phyloP scores from a whole-genome alignment of 92 coral and sea anemone genomes.

The Anthopleura xanthogrammica region DNA sequence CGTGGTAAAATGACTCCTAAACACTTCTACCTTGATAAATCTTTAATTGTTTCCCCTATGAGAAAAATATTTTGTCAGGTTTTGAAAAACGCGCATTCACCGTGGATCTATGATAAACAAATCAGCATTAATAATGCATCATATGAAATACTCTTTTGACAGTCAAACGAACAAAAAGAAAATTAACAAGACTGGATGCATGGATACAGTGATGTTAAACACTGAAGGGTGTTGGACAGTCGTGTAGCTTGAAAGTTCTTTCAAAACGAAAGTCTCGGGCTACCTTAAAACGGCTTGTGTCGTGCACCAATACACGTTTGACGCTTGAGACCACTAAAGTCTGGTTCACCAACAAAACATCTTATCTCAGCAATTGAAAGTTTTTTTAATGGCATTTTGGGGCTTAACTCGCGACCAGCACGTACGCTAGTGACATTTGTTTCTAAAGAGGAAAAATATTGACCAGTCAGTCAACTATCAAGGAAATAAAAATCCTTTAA shows the following conservation, averaged over 20 bases:
- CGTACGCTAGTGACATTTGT: not conserved
- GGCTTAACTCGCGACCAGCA: constrained; percentile 4
- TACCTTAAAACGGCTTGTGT: not conserved
- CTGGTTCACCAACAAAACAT: not conserved
- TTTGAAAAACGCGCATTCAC: not conserved
- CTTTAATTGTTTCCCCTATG: not conserved
- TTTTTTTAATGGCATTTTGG: not conserved
- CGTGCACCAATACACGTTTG: not conserved
- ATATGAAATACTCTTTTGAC: not conserved
- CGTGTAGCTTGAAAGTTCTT: too few species aligned
- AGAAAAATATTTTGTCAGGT: too few species aligned
- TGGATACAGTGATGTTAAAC: not conserved
- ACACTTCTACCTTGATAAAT: too few species aligned
- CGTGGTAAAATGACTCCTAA: too few species aligned
- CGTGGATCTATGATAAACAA: not conserved
- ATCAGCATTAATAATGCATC: not conserved
- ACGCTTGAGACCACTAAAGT: not conserved
- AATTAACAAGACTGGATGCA: not conserved
- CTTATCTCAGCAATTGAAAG: not conserved
- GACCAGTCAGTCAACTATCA: not conserved
- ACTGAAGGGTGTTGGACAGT: not conserved
- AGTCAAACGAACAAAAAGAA: too few species aligned
- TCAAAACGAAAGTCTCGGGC: not conserved
- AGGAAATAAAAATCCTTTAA: too few species aligned
- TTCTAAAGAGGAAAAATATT: not conserved